Evolutionary conservation across 2,113 vertebrate species (phyloP), one percentile per base, ranked within the genome.

Genomic region (Solenodon paradoxus): DNA sequence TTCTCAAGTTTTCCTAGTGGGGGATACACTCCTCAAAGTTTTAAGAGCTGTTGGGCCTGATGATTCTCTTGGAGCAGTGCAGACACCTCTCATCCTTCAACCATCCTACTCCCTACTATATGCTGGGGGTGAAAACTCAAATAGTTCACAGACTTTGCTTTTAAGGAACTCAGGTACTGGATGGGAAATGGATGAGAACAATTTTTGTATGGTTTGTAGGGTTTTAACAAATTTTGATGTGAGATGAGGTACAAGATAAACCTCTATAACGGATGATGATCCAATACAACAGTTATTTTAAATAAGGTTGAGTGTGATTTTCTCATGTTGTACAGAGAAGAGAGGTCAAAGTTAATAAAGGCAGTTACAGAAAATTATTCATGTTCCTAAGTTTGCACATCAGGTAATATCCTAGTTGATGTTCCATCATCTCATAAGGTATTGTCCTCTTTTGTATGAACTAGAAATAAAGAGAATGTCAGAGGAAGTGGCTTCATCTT

Each of bases 211-310:
- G n/a, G n/a, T n/a, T n/a, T n/a, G n/a, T n/a, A n/a, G n/a, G n/a
- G n/a, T n/a, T n/a, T n/a, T n/a, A n/a, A n/a, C 26, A 85, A 69
- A 83, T 24, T 81, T 94, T 64, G 85, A 57, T 35, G 57, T 93
- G 80, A 91, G 8, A 55, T 72, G n/a, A 45, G 8, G 68, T 68
- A 38, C 3, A 71, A 93, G 28, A 59, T 53, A 88, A 13, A 75
- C 66, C 5, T 80, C 22, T 57, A n/a, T 78, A 78, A 88, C 16
- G 69, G n/a, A n/a, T n/a, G 57, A 32, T 77, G 19, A 81, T 40
- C 8, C 22, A 13, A 30, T 78, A 72, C 40, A 72, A 49, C 5
- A 61, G 4, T 94, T 89, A 89, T 85, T 74, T 88, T 74, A 74
- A 79, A 53, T 90, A 35, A 51, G 26, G 53, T 24, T 66, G 57